Evolutionary conservation across 53 echinoderm and acorn worm genomes (phyloP), one percentile per base, ranked within the genome.

Genomic region (Paracentrotus lividus): DNA sequence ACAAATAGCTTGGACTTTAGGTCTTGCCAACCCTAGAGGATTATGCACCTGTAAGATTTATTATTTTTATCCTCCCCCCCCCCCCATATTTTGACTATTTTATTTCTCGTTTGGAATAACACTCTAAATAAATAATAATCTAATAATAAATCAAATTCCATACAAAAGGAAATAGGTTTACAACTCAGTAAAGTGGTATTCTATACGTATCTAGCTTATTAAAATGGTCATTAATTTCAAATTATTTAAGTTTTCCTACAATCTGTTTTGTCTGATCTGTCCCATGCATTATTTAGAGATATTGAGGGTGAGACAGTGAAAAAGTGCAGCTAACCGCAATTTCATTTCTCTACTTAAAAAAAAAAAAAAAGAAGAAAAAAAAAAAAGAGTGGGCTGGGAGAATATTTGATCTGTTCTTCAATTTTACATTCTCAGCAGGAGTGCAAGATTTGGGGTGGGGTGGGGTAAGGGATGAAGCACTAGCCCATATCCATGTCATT

Each of bases 281-380:
- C 49, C 47, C 49, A 45, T 81, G 44, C 44, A 81, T 47, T 13
- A 81, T 81, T 81, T 27, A 81, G 45, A 81, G 26, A 47, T n/a
- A 81, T n/a, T n/a, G 81, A 21, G 16, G 10, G 47, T 44, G 69
- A 75, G 21, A 78, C 7, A 20, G 26, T 24, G 49, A 49, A 81
- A 76, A 36, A 81, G 81, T 81, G 47, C 81, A 81, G 81, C 47
- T 47, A 81, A 81, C 81, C 81, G 47, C 12, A 42, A 40, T 40
- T 42, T 75, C 64, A n/a, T 64, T 64, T 64, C 8, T 64, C 27
- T 8, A 18, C 14, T 57, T 57, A 0, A 52, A 1, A 52, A 12
- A 12, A 52, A 52, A 52, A 52, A 52, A n/a, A 54, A 54, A 54
- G 5, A 61, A 60, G 18, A 60, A 26, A 44, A 3, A n/a, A 45